Evolutionary conservation across 1,140 invertebrate species (phyloP), one percentile per base, ranked within the genome.

Genomic region (Aphidius ervi): DNA sequence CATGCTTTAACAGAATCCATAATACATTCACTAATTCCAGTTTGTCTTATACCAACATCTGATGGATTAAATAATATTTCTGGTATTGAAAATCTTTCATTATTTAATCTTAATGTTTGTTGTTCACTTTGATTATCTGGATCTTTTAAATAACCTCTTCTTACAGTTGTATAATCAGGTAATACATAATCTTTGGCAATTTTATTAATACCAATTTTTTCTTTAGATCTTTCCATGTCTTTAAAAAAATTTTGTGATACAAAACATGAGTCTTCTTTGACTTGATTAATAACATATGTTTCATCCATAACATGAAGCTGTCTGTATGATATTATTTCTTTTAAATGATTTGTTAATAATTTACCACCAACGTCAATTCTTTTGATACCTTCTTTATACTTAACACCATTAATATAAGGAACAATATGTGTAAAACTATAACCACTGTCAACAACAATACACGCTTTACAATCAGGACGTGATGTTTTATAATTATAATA

Each of bases 221-320:
- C 81, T 74, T 85, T 86, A 6, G 93, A 87, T 55, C 84, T 86
- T 46, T 86, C 82, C 87, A 99, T 92, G 63, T 98, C 94, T 16
- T 80, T 78, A 70, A 87, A 87, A 70, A 97, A 95, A 71, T 98
- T 84, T 67, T 86, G 82, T 1, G 95, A 91, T 0, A 99, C 94
- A 82, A 90, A 99, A 73, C 97, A 99, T 0, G 91, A 87, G 76
- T 99, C 97, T 81, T 99, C 98, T 77, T 99, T 99, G 1, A 93
- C 90, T 81, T 99, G 95, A 79, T 99, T 99, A 8, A 99, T 95
- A 1, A 99, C 95, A 80, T 95, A 97, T 0, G 96, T 98, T 80
- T 99, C 98, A 75, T 99, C 97, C 92, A 98, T 95, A 0, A 99
- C 95, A 83, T 99, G 93, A 16, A 99, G 79, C 70, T 99, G 96